phyloP scores from a whole-genome alignment of 2,888 invertebrate species.

The Athalia rosae region DNA sequence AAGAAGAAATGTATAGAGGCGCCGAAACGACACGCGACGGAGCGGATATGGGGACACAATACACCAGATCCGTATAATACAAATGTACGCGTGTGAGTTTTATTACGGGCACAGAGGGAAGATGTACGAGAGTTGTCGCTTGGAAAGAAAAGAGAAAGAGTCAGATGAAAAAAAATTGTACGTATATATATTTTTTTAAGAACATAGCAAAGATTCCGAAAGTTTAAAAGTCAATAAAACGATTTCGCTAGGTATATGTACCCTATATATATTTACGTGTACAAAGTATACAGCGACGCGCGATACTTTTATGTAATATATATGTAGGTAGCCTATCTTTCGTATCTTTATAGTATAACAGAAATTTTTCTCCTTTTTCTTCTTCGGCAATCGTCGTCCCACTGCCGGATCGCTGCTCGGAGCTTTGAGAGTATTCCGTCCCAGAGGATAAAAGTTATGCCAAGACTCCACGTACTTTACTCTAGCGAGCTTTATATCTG shows the following conservation, averaged over 20 bases:
- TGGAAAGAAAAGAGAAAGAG: too few species aligned
- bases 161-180: too few species aligned
- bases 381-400: neutral
- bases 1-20: neutral
- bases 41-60: neutral
- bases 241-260: constrained; percentile 7
- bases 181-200: too few species aligned
- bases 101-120: too few species aligned
- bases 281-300: constrained; percentile 23
- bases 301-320: constrained; percentile 5
- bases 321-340: too few species aligned
- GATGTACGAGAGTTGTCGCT: too few species aligned
- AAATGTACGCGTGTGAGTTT: too few species aligned
- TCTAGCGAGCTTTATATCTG: too few species aligned
- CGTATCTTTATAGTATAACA: too few species aligned
- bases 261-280: too few species aligned
- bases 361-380: neutral
- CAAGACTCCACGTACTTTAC: neutral
- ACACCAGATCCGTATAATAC: too few species aligned
- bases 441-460: constrained; percentile 20
- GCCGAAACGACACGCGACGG: neutral
- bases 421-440: neutral
- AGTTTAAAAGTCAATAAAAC: constrained; percentile 41
- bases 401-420: too few species aligned
- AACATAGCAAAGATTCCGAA: constrained; percentile 15